These are phyloP conservation scores for Prostheceraeus crozeri DNA, from an alignment of 2,888 invertebrate species.

Conservation along the genomic window DNA sequence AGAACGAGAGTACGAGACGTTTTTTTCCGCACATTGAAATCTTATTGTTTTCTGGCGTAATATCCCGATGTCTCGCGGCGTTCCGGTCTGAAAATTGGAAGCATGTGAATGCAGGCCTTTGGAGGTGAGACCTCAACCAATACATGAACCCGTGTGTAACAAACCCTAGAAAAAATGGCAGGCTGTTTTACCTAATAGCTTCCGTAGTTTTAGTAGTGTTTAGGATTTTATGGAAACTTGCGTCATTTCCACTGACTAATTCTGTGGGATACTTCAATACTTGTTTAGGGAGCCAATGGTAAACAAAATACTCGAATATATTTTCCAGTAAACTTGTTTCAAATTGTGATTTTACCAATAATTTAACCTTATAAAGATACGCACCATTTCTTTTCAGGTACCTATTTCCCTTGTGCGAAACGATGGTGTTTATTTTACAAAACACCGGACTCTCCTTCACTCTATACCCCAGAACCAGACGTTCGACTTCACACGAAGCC, in stretches of 20 bases:
- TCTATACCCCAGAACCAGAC: constrained; percentile 81
- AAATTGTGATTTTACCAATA: not conserved
- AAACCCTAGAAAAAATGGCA: not conserved
- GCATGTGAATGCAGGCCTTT: constrained; percentile 77
- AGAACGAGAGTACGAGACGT: constrained; percentile 95
- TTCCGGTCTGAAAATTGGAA: constrained; percentile 92
- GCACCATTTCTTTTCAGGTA: constrained; percentile 59
- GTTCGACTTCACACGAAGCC: constrained; percentile 6
- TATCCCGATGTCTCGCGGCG: constrained; percentile 90
- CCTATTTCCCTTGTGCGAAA: constrained; percentile 90
- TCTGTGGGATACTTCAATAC: too few species aligned
- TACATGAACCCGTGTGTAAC: not conserved
- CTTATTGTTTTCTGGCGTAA: constrained; percentile 92
- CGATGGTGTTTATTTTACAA: constrained; percentile 93
- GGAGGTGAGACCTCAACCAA: constrained; percentile 63
- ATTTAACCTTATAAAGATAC: constrained; percentile 35
- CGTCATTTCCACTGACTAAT: too few species aligned
- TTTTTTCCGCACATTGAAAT: constrained; percentile 82
- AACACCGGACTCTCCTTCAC: constrained; percentile 96
- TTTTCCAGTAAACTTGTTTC: too few species aligned
- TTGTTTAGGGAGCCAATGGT: too few species aligned
- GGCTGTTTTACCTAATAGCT: too few species aligned
- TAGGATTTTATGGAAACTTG: too few species aligned
- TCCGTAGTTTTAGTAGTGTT: too few species aligned
- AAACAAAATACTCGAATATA: too few species aligned